Conservation (phyloP, 1,140 invertebrate species). For the Ectropis grisescens region DNA sequence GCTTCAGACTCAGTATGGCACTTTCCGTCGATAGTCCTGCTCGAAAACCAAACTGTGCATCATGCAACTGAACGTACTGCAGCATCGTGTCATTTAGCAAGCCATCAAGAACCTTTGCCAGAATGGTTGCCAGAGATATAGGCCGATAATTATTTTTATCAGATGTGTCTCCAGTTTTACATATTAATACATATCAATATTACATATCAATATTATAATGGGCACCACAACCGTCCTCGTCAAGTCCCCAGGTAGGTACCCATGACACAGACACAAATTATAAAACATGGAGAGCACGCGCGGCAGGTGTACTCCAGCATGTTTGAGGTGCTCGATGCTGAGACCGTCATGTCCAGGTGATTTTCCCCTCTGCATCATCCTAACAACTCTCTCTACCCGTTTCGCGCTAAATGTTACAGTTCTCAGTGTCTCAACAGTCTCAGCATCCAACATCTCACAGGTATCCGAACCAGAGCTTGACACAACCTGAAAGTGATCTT, state of each 20-base stretch:
- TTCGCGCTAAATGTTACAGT: too few relatives aligned
- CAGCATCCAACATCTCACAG: too few relatives aligned
- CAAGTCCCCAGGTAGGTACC: slow-evolving; percentile 2
- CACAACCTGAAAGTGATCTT: neutral
- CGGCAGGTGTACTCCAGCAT: too few relatives aligned
- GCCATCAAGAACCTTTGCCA: slow-evolving; percentile 4
- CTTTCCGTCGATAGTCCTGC: slow-evolving; percentile 6
- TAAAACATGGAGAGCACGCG: too few relatives aligned
- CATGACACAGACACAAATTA: too few relatives aligned
- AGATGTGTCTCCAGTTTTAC: slow-evolving; percentile 2
- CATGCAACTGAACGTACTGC: neutral
- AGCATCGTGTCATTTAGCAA: slow-evolving; percentile 1
- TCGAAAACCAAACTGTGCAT: slow-evolving; percentile 9
- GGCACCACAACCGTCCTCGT: slow-evolving; percentile 7
- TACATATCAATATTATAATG: too few relatives aligned
- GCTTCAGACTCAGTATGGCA: slow-evolving; percentile 5
- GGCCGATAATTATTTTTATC: slow-evolving; percentile 5
- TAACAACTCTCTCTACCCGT: too few relatives aligned
- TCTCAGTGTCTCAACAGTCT: too few relatives aligned
- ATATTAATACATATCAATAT: too few relatives aligned
- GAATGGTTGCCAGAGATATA: slow-evolving; percentile 6
- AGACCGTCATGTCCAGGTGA: slow-evolving; percentile 6
- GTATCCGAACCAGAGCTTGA: too few relatives aligned
- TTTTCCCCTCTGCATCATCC: too few relatives aligned
- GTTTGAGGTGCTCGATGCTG: slow-evolving; percentile 3